phyloP scores from a whole-genome alignment of 2,797 vertebrate species.

The Sternarchorhynchus goeldii region DNA sequence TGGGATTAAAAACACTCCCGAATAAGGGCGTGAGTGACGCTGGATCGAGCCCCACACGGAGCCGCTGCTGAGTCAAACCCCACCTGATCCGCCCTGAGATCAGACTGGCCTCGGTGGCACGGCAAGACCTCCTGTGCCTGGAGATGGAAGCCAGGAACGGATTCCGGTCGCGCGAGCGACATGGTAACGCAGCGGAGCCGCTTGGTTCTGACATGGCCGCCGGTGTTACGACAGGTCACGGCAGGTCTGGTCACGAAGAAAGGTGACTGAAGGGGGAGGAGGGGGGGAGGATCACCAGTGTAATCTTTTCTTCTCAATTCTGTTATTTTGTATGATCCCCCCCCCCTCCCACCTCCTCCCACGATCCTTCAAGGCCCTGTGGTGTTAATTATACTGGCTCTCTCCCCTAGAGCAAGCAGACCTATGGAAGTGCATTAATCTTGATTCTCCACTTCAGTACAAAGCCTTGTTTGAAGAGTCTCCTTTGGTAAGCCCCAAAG shows the following conservation, averaged over 20 bases:
- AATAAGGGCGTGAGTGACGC: constrained; percentile 12
- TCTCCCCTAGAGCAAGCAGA: constrained; percentile 60
- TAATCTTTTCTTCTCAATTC: constrained; percentile 57
- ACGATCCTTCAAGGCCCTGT: constrained; percentile 66
- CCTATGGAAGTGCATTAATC: constrained; percentile 78
- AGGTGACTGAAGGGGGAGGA: not conserved
- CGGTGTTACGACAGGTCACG: not conserved
- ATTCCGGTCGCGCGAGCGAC: not conserved
- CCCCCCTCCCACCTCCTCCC: constrained; percentile 17
- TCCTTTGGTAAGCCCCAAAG: constrained; percentile 73
- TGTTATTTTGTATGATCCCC: constrained; percentile 55
- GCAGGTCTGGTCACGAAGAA: constrained; percentile 19
- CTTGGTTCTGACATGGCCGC: not conserved
- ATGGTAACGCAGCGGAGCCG: not conserved
- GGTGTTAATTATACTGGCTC: constrained; percentile 77
- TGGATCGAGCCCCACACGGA: not conserved
- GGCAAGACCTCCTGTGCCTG: too few relatives aligned
- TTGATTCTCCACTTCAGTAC: constrained; percentile 75
- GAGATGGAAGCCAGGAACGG: too few relatives aligned
- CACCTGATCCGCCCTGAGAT: not conserved
- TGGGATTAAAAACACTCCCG: constrained; percentile 12
- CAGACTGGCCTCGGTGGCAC: not conserved
- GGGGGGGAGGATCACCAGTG: constrained; percentile 44
- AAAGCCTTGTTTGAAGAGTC: constrained; percentile 75
- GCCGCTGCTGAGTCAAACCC: not conserved